Evolutionary conservation across 2,797 vertebrate species (phyloP).

Genomic region (Parauchenoglanis punctatus): DNA sequence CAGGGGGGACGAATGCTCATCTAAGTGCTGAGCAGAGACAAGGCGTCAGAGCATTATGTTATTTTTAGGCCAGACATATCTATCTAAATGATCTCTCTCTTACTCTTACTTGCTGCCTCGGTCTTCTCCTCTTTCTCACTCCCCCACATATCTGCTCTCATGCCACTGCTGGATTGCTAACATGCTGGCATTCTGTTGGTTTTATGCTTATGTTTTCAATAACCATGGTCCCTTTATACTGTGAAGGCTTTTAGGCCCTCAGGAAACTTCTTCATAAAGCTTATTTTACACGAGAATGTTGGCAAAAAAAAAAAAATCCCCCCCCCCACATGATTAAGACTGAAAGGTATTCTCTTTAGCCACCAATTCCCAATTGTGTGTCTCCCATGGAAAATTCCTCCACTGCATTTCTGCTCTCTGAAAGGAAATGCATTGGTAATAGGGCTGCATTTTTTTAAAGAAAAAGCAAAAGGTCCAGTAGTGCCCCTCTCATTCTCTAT

Average conservation of each 20-base stretch:
- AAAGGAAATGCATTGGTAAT: constrained; percentile 52
- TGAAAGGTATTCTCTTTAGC: constrained; percentile 69
- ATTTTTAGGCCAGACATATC: constrained; percentile 50
- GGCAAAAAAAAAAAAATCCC: not conserved
- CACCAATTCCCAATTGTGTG: constrained; percentile 65
- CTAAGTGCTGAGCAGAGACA: constrained; percentile 31
- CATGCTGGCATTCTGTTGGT: constrained; percentile 3
- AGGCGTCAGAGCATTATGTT: constrained; percentile 39
- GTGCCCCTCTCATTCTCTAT: constrained; percentile 42
- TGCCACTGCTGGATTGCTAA: constrained; percentile 24
- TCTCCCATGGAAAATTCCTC: constrained; percentile 58
- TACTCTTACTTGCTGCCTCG: constrained; percentile 7
- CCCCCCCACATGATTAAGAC: constrained; percentile 12
- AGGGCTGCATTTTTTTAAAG: constrained; percentile 30
- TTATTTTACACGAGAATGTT: constrained; percentile 39
- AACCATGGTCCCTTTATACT: constrained; percentile 8
- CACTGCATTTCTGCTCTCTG: constrained; percentile 61
- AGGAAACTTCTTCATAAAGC: constrained; percentile 22
- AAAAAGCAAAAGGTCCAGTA: constrained; percentile 35
- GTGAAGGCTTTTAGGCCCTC: constrained; percentile 9
- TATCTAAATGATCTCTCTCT: constrained; percentile 38
- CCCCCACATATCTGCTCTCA: constrained; percentile 24
- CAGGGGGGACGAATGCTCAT: constrained; percentile 23
- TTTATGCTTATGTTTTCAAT: constrained; percentile 30
- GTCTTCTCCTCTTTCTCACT: constrained; percentile 36